Base-by-base conservation (phyloP, 2,888 invertebrate genomes). In the Dynastes maya region DNA sequence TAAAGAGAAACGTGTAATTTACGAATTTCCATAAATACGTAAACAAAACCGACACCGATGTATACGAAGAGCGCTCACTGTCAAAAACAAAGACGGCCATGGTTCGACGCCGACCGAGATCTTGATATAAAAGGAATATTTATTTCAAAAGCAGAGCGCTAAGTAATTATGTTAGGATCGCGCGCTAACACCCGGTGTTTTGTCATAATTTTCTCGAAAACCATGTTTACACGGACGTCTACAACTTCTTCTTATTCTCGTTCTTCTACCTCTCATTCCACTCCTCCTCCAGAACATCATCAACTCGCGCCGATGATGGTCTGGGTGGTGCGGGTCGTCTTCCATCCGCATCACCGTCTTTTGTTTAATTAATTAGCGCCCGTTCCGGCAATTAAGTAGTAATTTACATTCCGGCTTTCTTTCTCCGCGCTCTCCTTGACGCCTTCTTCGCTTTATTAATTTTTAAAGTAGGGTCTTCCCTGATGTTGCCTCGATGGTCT, bases 291-390 rank as follows among this genome's bases (percentile, higher is more conserved):
- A 40, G 16, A 64, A 40, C 64, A 64, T 64, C 37, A 37, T 64
- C 64, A 64, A n/a, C 64, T 29, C 32, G 37, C 55, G 16, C 22
- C 55, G 22, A 58, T 58, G 55, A 58, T 22, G 16, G 22, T 58
- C 22, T 58, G 55, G 22, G 64, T 64, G 64, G 29, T 64, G 37
- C 32, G 64, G 67, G 49, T 67, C 64, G 51, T 22, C 67, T 76
- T 55, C 67, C 76, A 68, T 76, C 67, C 76, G 76, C 67, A 68
- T 76, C 76, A 68, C 65, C 76, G 65, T 85, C 84, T 85, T 86
- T 87, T 85, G 86, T 86, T 85, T 87, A 86, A 87, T 87, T 88
- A 87, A 88, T 88, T 87, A 86, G 86, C 84, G 85, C 86, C 83
- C 84, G 87, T 87, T 87, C 86, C 86, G 85, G 86, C 85, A 86